Percentiles rank a stretch among this genome's conserved stretches.
Evolutionary conservation across 2,888 invertebrate genomes (phyloP).

Genomic region (Thecocarcelia acutangulata): DNA sequence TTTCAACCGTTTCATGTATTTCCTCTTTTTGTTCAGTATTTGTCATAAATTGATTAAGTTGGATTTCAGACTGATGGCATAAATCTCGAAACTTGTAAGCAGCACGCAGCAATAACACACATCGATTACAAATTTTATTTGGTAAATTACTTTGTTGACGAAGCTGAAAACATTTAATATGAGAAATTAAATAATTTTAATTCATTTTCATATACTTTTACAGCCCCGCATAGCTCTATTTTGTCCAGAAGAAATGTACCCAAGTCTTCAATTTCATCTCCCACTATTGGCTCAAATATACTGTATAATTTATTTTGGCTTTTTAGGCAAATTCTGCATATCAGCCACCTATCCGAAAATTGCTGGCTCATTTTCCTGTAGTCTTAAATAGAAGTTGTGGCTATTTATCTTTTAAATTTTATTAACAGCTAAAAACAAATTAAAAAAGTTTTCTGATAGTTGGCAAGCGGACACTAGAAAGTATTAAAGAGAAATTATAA

Average conservation of each 20-base stretch:
- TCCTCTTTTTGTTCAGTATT: constrained; percentile 56
- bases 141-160: constrained; percentile 73
- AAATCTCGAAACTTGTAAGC: constrained; percentile 79
- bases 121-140: constrained; percentile 76
- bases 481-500: background rate
- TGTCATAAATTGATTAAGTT: constrained; percentile 75
- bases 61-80: constrained; percentile 78
- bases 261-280: constrained; percentile 52
- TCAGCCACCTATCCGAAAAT: constrained; percentile 43
- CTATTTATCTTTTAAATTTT: constrained; percentile 45
- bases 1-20: constrained; percentile 30
- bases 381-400: background rate
- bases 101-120: constrained; percentile 77
- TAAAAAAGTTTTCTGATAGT: constrained; percentile 47
- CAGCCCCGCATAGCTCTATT: constrained; percentile 77
- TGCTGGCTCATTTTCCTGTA: constrained; percentile 11
- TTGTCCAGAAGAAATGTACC: constrained; percentile 73
- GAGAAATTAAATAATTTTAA: background rate
- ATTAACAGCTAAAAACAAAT: constrained; percentile 49
- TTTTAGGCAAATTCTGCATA: constrained; percentile 76
- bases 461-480: constrained; percentile 49
- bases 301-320: constrained; percentile 74
- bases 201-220: constrained; percentile 72
- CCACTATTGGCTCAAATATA: constrained; percentile 74
- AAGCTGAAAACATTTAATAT: background rate